These are phyloP conservation scores for Ceryle rudis DNA, from an alignment of 2,797 vertebrate species.

Conservation along the genomic window DNA sequence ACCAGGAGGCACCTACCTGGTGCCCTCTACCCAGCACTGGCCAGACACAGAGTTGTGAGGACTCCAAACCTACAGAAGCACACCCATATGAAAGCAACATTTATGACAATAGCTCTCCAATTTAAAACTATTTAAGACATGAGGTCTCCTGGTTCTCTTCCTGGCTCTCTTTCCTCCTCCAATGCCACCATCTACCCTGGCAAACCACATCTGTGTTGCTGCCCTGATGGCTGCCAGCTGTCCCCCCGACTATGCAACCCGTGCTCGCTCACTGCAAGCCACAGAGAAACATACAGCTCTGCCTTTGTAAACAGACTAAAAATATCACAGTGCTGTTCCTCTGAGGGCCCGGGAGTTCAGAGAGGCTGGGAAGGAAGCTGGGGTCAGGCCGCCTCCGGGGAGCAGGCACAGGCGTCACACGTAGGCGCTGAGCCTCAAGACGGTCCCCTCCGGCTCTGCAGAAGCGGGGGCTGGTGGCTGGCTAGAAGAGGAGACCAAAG, in stretches of 20 bases:
- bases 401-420: background rate
- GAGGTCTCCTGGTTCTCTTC: background rate
- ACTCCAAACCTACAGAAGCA: background rate
- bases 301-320: conserved; percentile 66
- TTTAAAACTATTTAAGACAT: background rate
- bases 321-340: conserved; percentile 9
- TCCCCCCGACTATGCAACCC: background rate
- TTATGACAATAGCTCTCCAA: background rate
- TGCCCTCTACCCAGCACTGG: background rate
- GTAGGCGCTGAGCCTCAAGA: background rate
- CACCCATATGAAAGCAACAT: background rate
- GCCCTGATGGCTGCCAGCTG: background rate
- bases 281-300: background rate
- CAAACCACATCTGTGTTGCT: accelerated
- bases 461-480: background rate
- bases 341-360: background rate
- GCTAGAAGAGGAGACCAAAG: too few relatives aligned
- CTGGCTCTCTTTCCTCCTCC: background rate
- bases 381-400: background rate
- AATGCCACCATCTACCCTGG: background rate
- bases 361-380: conserved; percentile 31
- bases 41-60: accelerated
- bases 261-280: background rate
- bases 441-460: accelerated
- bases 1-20: background rate